phyloP scores from a whole-genome alignment of 1,140 invertebrate genomes.

The Drosophila mauritiana region DNA sequence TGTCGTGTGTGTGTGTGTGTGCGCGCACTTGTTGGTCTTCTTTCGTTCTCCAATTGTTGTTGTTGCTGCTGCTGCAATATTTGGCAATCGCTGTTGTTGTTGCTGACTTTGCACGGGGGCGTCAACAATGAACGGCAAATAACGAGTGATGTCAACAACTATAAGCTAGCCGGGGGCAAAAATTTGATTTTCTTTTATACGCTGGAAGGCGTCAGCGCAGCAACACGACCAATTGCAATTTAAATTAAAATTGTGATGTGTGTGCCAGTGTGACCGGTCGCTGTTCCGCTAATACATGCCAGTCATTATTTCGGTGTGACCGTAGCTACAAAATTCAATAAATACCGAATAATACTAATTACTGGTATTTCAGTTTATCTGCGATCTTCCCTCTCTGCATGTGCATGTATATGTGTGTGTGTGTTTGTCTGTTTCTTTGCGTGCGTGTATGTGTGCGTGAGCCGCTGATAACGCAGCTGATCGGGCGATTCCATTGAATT shows the following conservation, averaged over 20 bases:
- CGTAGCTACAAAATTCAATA: background rate
- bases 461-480: constrained; percentile 37
- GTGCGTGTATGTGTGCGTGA: constrained; percentile 17
- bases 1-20: constrained; percentile 13
- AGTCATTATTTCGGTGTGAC: background rate
- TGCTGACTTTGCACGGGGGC: background rate
- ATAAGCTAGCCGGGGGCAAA: background rate
- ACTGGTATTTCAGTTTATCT: background rate
- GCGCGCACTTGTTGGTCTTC: constrained; percentile 68
- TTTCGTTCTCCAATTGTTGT: background rate
- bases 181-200: too few relatives aligned
- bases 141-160: background rate
- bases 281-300: background rate
- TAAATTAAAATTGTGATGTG: constrained; percentile 3
- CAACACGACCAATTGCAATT: constrained; percentile 4
- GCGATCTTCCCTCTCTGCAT: constrained; percentile 1
- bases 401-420: too few relatives aligned
- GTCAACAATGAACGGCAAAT: background rate
- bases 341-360: background rate
- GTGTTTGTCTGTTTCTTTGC: too few relatives aligned
- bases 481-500: constrained; percentile 1
- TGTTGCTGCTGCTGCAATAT: background rate
- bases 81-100: background rate
- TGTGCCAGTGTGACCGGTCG: background rate
- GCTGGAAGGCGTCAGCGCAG: background rate